These are phyloP conservation scores for Hemicordylus capensis DNA, from an alignment of 2,113 vertebrate genomes.

Conservation along the genomic window DNA sequence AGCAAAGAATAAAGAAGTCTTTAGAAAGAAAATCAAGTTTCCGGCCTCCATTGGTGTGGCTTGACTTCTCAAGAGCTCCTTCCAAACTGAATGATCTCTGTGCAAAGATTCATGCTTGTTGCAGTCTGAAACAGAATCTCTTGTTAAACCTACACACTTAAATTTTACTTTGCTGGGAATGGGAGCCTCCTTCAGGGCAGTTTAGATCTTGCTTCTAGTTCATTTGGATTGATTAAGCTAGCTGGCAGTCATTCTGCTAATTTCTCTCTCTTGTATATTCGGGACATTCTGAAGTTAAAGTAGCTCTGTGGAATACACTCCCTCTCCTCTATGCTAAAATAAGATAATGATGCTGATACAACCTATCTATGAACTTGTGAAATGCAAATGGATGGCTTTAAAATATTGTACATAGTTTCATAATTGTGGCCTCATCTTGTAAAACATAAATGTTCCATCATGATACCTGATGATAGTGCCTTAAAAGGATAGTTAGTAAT, in stretches of 20 bases:
- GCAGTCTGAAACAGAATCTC: background rate
- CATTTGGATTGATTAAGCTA: constrained; percentile 55
- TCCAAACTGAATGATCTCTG: no score
- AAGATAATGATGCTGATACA: background rate
- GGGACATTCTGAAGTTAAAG: constrained; percentile 23
- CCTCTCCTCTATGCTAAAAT: background rate
- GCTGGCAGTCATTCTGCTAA: constrained; percentile 43
- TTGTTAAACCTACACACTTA: constrained; percentile 7
- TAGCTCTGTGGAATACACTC: constrained; percentile 16
- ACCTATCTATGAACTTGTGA: background rate
- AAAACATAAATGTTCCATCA: background rate
- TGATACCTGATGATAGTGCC: background rate
- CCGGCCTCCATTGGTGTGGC: no score
- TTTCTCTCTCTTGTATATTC: constrained; percentile 22
- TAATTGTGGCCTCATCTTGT: background rate
- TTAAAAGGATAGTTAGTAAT: background rate
- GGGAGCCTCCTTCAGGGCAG: constrained; percentile 31
- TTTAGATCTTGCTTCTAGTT: constrained; percentile 43
- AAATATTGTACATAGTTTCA: background rate
- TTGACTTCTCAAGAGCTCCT: no score
- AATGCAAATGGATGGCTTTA: background rate
- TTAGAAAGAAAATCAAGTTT: no score
- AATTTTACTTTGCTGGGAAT: constrained; percentile 17
- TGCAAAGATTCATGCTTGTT: background rate
- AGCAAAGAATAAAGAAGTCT: no score